Conservation (phyloP, 2,888 invertebrate genomes). For the Synanthedon tipuliformis region DNA sequence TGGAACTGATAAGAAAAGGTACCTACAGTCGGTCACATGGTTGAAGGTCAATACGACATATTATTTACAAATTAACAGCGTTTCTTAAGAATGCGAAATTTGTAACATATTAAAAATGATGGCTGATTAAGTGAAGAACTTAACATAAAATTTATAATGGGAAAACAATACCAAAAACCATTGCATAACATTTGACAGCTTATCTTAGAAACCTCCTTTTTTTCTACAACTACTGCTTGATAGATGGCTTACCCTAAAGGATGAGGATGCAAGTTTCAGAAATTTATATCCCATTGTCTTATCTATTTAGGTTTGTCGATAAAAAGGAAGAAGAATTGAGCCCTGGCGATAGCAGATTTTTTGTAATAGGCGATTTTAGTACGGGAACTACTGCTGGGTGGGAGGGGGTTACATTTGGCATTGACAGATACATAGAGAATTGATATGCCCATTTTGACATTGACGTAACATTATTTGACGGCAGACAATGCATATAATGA, state of each 20-base stretch:
- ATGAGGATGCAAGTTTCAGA: constrained; percentile 49
- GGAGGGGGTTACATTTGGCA: too few species aligned
- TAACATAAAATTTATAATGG: background rate
- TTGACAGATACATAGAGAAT: too few species aligned
- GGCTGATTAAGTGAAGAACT: background rate
- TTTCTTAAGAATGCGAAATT: too few species aligned
- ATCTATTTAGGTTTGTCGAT: background rate
- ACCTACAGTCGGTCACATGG: constrained; percentile 46
- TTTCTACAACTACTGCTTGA: background rate
- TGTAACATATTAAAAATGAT: too few species aligned
- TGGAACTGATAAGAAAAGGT: constrained; percentile 13
- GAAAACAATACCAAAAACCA: background rate
- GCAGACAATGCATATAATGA: too few species aligned
- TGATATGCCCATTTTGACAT: too few species aligned
- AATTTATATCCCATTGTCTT: constrained; percentile 53
- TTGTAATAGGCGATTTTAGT: too few species aligned
- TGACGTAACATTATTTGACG: too few species aligned
- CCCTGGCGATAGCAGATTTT: constrained; percentile 28
- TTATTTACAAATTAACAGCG: background rate
- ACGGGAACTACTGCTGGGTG: too few species aligned
- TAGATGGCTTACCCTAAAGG: constrained; percentile 43
- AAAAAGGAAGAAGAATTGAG: constrained; percentile 18
- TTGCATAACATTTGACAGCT: constrained; percentile 43
- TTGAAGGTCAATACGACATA: constrained; percentile 42
- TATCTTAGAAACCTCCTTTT: constrained; percentile 2